These are phyloP conservation scores for Drosophila azteca DNA, from an alignment of 1,140 invertebrate genomes.

Conservation along the genomic window DNA sequence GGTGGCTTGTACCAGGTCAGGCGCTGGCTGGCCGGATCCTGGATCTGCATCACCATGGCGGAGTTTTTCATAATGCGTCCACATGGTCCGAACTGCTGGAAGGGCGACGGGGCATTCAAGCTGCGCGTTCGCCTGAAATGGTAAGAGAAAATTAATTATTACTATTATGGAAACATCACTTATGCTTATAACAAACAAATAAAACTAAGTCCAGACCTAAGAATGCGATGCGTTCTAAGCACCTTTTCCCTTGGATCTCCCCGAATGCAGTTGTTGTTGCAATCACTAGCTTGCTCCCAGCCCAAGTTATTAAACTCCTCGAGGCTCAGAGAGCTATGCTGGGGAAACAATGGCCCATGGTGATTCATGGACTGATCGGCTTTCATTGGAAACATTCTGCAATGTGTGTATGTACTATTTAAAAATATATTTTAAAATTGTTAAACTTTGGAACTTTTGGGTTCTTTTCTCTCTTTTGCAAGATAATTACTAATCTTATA, in stretches of 20 bases:
- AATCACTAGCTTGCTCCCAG: constrained; percentile 27
- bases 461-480: not conserved
- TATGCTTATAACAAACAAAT: too few species aligned
- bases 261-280: constrained; percentile 26
- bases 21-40: constrained; percentile 97
- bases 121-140: constrained; percentile 94
- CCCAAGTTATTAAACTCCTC: constrained; percentile 55
- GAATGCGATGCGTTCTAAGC: not conserved
- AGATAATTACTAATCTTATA: constrained; percentile 4
- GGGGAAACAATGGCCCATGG: constrained; percentile 32
- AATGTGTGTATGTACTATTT: not conserved
- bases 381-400: constrained; percentile 46
- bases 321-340: constrained; percentile 51
- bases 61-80: constrained; percentile 98
- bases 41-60: constrained; percentile 98
- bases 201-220: constrained; percentile 2
- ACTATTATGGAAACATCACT: not conserved
- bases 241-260: not conserved
- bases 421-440: not conserved
- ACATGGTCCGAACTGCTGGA: constrained; percentile 97
- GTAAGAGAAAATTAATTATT: not conserved
- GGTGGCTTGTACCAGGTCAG: constrained; percentile 98
- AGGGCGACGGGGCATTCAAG: constrained; percentile 95
- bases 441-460: too few species aligned
- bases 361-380: constrained; percentile 14